Evolutionary conservation across 2,797 vertebrate species (phyloP), one percentile per base, ranked within the genome.

Genomic region (Periophthalmus magnuspinnatus): DNA sequence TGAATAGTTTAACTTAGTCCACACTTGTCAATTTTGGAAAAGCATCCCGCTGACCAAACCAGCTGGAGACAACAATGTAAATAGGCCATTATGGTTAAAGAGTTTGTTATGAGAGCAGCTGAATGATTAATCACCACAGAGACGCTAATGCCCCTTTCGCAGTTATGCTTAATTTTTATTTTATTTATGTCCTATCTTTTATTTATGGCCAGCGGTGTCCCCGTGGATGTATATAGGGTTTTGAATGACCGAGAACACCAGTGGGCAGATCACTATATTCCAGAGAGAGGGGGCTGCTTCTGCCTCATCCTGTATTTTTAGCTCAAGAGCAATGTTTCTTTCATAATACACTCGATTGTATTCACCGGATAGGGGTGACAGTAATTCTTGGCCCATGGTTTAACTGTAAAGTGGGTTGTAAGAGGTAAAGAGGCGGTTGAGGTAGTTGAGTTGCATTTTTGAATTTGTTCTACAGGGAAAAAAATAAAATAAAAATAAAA

Each of bases 111-210:
- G 38, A 66, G 70, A 69, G 66, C 41, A 68, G 32, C 16, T 61
- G 32, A 71, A 73, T 75, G 55, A 60, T 72, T 64, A 28, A 67
- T 75, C 58, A 48, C 52, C 56, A 34, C 17, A 4, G 9, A 34
- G 6, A 19, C 22, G 45, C 67, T 74, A 68, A 67, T 71, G 69
- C 24, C 10, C 38, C 34, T 68, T 68, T 38, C 50, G 16, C 34
- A 72, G 58, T 17, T 63, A 33, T n/a, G 17, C 70, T 81, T 67
- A 54, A 67, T 68, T 68, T 62, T 33, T 72, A 28, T 56, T 66
- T 45, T 59, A 48, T 74, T 75, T 65, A 69, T 73, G 14, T 48
- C 68, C 48, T 24, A 64, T 61, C 62, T 21, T 54, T n/a, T 68
- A 69, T 72, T 58, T 64, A 70, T 72, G 50, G 65, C 50, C 14